phyloP scores from a whole-genome alignment of 2,888 invertebrate genomes.

The Polia nebulosa region DNA sequence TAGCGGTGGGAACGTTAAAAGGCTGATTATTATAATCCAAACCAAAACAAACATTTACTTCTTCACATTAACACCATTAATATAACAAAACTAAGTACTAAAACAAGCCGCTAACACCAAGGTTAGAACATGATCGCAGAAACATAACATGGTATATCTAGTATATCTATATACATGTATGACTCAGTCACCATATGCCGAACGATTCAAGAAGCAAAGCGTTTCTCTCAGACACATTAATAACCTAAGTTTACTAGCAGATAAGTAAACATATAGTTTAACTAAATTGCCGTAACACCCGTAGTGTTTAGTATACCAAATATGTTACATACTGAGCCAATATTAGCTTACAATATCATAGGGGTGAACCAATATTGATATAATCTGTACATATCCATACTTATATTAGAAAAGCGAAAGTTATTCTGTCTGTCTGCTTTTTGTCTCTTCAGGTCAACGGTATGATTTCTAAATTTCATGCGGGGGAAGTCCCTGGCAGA shows the following conservation, averaged over 20 bases:
- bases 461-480: no score
- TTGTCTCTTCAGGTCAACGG: no score
- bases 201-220: neutral
- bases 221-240: neutral
- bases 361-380: slow-evolving; percentile 30
- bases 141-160: neutral
- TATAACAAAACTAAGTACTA: neutral
- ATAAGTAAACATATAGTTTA: neutral
- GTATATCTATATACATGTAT: neutral
- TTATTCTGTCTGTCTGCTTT: no score
- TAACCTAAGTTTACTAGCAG: slow-evolving; percentile 18
- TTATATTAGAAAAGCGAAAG: neutral
- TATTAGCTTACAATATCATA: slow-evolving; percentile 46
- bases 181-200: neutral
- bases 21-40: no score
- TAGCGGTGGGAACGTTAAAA: no score
- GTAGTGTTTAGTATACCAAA: slow-evolving; percentile 31
- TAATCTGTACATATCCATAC: neutral
- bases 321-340: slow-evolving; percentile 16
- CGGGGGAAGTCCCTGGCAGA: no score
- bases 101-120: neutral
- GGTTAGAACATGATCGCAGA: slow-evolving; percentile 3
- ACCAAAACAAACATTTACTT: no score
- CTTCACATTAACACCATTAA: no score
- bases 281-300: slow-evolving; percentile 16